phyloP scores from a whole-genome alignment of 1,140 invertebrate genomes.

The Lordiphosa stackelbergi region DNA sequence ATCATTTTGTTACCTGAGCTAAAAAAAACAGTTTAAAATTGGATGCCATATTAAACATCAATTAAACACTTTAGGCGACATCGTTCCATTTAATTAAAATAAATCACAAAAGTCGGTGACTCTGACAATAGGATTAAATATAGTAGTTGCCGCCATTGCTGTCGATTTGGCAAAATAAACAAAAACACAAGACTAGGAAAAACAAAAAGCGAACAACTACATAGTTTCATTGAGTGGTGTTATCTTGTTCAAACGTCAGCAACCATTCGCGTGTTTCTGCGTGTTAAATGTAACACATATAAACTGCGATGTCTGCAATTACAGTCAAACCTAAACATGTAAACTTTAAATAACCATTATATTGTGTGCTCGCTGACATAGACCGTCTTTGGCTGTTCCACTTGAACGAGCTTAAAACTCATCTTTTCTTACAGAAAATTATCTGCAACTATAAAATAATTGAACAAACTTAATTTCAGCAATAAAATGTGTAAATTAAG shows the following conservation, averaged over 20 bases:
- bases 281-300: slow-evolving; percentile 54
- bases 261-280: slow-evolving; percentile 38
- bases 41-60: slow-evolving; percentile 29
- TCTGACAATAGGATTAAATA: slow-evolving; percentile 4
- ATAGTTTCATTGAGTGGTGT: slow-evolving; percentile 20
- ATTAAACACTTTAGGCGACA: slow-evolving; percentile 27
- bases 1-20: too few species aligned
- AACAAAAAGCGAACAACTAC: slow-evolving; percentile 48
- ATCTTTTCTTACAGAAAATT: too few species aligned
- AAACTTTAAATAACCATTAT: not conserved
- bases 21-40: slow-evolving; percentile 10
- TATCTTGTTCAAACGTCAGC: slow-evolving; percentile 39
- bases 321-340: not conserved
- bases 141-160: not conserved
- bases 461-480: too few species aligned
- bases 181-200: slow-evolving; percentile 14
- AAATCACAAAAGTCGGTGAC: slow-evolving; percentile 27
- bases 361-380: too few species aligned
- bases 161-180: not conserved
- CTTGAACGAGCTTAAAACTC: too few species aligned
- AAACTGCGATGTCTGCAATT: slow-evolving; percentile 15
- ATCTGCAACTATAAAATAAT: too few species aligned
- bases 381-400: too few species aligned
- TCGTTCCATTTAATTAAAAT: slow-evolving; percentile 37
- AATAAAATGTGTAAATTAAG: too few species aligned